Evolutionary conservation across 2,888 invertebrate genomes (phyloP).

Genomic region (Dendrolimus houi): DNA sequence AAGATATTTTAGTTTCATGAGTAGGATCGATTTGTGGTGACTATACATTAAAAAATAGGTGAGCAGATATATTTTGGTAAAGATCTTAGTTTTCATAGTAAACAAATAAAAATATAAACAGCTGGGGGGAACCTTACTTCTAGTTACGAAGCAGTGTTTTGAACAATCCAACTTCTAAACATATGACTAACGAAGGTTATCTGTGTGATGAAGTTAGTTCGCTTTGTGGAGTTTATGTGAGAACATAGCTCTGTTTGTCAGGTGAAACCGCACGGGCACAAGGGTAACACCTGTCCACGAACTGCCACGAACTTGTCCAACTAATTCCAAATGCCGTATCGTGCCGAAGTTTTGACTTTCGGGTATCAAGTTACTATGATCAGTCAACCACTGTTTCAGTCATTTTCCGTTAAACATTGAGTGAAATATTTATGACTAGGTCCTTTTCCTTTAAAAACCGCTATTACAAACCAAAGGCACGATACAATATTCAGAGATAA

Average conservation of each 20-base stretch:
- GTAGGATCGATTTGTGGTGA: no score
- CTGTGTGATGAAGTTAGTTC: conserved; percentile 31
- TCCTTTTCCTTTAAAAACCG: no score
- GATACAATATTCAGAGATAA: no score
- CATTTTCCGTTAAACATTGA: conserved; percentile 8
- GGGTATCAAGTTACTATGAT: conserved; percentile 34
- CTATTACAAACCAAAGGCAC: no score
- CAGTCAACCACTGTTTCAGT: conserved; percentile 25
- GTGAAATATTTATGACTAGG: no score
- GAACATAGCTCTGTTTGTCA: conserved; percentile 49
- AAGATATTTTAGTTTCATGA: no score
- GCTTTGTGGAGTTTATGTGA: conserved; percentile 19
- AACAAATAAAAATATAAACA: no score
- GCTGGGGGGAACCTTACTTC: no score
- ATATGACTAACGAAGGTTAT: conserved; percentile 28
- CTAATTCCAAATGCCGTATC: conserved; percentile 42
- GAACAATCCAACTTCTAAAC: conserved; percentile 17
- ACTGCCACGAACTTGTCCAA: conserved; percentile 43
- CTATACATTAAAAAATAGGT: no score
- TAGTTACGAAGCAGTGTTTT: conserved; percentile 2
- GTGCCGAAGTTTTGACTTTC: conserved; percentile 36
- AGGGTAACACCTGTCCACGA: conserved; percentile 41
- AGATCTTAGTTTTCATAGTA: no score
- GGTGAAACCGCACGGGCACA: conserved; percentile 37
- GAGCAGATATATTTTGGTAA: no score